Percentiles rank a stretch among this genome's conserved stretches.
phyloP scores from a whole-genome alignment of 2,113 vertebrate species.

The Prietella phreatophila region DNA sequence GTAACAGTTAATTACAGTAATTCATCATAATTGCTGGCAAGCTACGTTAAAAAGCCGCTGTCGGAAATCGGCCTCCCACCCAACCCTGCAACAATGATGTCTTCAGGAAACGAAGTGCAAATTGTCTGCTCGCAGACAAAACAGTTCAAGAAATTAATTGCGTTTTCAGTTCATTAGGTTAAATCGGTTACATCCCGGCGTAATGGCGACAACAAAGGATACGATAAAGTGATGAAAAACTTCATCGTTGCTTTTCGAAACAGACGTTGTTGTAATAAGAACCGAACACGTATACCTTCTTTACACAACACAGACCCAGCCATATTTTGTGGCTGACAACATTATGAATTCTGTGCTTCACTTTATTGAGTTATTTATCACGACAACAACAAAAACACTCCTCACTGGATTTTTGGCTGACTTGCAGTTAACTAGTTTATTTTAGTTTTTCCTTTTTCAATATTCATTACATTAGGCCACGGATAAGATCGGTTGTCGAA shows the following conservation, averaged over 20 bases:
- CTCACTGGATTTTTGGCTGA: conserved; percentile 40
- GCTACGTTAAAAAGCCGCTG: conserved; percentile 68
- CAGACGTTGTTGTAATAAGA: conserved; percentile 10
- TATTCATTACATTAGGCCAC: conserved; percentile 21
- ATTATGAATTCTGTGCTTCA: conserved; percentile 45
- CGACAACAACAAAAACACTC: not conserved
- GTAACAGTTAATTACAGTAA: conserved; percentile 81
- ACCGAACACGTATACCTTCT: conserved; percentile 11
- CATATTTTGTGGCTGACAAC: conserved; percentile 48
- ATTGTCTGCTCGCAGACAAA: conserved; percentile 67
- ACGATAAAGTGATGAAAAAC: conserved; percentile 33
- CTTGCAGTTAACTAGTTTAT: conserved; percentile 25
- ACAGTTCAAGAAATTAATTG: conserved; percentile 74
- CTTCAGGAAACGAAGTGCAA: conserved; percentile 54
- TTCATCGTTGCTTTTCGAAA: conserved; percentile 19
- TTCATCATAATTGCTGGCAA: conserved; percentile 80
- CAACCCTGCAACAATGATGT: conserved; percentile 33
- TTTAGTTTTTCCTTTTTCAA: conserved; percentile 4
- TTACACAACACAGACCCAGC: conserved; percentile 22
- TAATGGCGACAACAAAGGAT: conserved; percentile 61
- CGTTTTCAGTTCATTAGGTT: conserved; percentile 81
- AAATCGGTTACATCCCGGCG: conserved; percentile 78
- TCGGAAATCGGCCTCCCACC: conserved; percentile 22
- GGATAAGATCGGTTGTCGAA: too few species aligned
- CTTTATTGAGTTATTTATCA: conserved; percentile 53